phyloP scores from a whole-genome alignment of 1,140 invertebrate genomes.

The Pinna nobilis region DNA sequence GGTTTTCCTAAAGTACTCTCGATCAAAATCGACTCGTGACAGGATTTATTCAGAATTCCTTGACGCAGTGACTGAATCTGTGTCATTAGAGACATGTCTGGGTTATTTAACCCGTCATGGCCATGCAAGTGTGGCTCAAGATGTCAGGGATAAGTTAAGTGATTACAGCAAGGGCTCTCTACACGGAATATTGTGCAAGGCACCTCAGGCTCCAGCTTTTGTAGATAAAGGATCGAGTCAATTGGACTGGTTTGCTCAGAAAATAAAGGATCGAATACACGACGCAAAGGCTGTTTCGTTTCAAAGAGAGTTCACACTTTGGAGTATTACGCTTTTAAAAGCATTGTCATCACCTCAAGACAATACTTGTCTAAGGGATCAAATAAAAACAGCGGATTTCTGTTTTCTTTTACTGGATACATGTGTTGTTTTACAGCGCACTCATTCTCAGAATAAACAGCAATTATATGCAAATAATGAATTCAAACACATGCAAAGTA shows the following conservation, averaged over 20 bases:
- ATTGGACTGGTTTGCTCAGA: constrained; percentile 7
- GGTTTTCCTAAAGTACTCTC: too few relatives aligned
- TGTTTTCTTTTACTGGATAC: constrained; percentile 25
- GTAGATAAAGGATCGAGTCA: too few relatives aligned
- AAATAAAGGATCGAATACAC: constrained; percentile 10
- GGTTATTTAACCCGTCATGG: too few relatives aligned
- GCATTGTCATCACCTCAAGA: constrained; percentile 6
- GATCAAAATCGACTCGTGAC: too few relatives aligned
- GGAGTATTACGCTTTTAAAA: neutral
- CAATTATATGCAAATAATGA: constrained; percentile 1
- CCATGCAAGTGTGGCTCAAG: too few relatives aligned
- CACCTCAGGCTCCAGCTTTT: too few relatives aligned
- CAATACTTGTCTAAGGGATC: neutral
- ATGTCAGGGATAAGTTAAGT: too few relatives aligned
- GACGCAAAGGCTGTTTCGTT: neutral
- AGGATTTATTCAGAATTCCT: too few relatives aligned
- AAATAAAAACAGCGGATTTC: constrained; percentile 14
- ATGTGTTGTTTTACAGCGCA: constrained; percentile 3
- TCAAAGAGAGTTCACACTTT: neutral
- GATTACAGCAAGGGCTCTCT: too few relatives aligned
- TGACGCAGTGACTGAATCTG: too few relatives aligned
- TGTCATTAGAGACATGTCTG: too few relatives aligned
- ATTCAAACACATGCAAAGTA: constrained; percentile 16
- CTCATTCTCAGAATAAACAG: neutral
- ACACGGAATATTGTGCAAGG: too few relatives aligned